phyloP scores from a whole-genome alignment of 2,888 invertebrate genomes.

The Cremastinae sp. region DNA sequence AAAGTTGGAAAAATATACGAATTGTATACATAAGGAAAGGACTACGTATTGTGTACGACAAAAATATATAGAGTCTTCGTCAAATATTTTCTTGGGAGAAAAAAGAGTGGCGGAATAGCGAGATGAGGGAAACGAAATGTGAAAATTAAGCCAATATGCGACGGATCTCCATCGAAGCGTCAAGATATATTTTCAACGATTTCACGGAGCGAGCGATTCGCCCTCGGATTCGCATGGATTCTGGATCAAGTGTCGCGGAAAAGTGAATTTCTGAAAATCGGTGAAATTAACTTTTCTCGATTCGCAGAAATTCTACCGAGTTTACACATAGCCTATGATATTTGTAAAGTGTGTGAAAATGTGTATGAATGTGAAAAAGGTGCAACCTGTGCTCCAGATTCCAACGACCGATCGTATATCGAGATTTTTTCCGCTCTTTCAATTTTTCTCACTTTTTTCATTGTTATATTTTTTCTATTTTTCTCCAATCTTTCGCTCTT shows the following conservation, averaged over 20 bases:
- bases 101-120: slow-evolving; percentile 59
- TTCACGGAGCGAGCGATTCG: slow-evolving; percentile 50
- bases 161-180: slow-evolving; percentile 67
- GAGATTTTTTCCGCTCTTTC: slow-evolving; percentile 34
- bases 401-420: slow-evolving; percentile 33
- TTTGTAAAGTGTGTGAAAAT: slow-evolving; percentile 4
- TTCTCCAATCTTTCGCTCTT: slow-evolving; percentile 35
- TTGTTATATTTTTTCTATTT: slow-evolving; percentile 33
- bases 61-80: not conserved
- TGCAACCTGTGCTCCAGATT: slow-evolving; percentile 30
- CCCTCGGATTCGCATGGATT: slow-evolving; percentile 3
- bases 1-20: no score
- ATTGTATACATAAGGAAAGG: no score
- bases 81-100: slow-evolving; percentile 15
- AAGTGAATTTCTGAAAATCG: slow-evolving; percentile 67
- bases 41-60: slow-evolving; percentile 9
- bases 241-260: not conserved
- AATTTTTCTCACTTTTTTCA: slow-evolving; percentile 1
- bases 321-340: slow-evolving; percentile 10
- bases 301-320: slow-evolving; percentile 42
- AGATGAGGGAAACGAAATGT: slow-evolving; percentile 77
- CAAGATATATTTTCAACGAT: slow-evolving; percentile 59
- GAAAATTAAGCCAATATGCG: slow-evolving; percentile 80
- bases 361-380: not conserved
- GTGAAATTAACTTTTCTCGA: slow-evolving; percentile 73